A percentile compares a stretch with the other conserved stretches of the same genome.
phyloP scores from a whole-genome alignment of 2,888 invertebrate species.

The Harpagoxenus sublaevis region DNA sequence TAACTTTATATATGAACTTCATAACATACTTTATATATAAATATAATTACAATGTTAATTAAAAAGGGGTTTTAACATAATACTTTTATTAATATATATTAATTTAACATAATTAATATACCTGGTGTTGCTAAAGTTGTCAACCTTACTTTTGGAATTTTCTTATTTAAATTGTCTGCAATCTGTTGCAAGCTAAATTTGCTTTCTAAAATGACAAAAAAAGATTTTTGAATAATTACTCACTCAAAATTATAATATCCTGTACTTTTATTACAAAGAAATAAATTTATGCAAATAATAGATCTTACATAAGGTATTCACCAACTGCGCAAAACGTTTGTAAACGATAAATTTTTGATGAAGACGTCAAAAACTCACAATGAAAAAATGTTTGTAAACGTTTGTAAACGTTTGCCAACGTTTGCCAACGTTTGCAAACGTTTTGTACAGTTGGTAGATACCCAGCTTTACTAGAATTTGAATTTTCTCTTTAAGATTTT shows the following conservation, averaged over 20 bases:
- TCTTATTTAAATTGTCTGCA: not conserved
- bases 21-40: not conserved
- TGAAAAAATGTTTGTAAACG: too few species aligned
- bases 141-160: not conserved
- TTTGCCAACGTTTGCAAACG: too few species aligned
- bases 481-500: not conserved
- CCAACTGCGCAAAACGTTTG: too few species aligned
- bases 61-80: not conserved
- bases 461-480: not conserved
- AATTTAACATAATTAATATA: not conserved
- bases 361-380: too few species aligned
- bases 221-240: not conserved
- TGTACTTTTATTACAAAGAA: not conserved
- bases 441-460: too few species aligned
- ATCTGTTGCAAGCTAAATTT: not conserved
- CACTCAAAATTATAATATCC: not conserved
- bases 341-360: too few species aligned
- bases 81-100: not conserved
- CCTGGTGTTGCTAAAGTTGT: not conserved
- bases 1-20: not conserved
- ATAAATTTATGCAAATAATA: not conserved
- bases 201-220: not conserved
- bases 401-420: too few species aligned
- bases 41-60: not conserved
- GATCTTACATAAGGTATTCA: too few species aligned